A percentile compares a stretch with the other conserved stretches of the same genome.
Conservation (phyloP, 1,140 invertebrate genomes). For the Trichonephila clavata region DNA sequence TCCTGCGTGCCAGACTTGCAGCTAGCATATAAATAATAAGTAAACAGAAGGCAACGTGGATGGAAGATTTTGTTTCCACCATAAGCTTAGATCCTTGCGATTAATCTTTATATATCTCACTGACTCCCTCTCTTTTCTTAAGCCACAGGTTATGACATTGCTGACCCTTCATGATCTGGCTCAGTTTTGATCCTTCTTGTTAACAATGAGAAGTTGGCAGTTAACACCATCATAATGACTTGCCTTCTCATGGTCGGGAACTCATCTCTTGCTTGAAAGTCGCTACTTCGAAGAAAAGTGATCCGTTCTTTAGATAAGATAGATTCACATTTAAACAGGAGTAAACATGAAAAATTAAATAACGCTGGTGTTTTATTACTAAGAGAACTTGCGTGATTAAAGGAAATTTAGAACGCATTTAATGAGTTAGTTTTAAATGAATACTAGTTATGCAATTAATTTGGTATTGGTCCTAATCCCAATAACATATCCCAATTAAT, state of each 20-base stretch:
- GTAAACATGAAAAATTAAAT: background rate
- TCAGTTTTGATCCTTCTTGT: conserved; percentile 65
- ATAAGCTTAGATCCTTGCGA: background rate
- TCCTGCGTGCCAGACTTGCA: background rate
- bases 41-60: background rate
- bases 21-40: background rate
- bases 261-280: background rate
- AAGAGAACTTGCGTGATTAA: no score
- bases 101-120: conserved; percentile 57
- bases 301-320: background rate
- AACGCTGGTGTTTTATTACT: background rate
- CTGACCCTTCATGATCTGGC: conserved; percentile 45
- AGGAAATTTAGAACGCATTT: no score
- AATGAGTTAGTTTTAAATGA: no score
- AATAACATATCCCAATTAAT: no score
- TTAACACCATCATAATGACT: conserved; percentile 60
- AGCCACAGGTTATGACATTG: conserved; percentile 63
- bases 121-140: conserved; percentile 3
- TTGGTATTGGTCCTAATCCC: no score
- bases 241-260: background rate
- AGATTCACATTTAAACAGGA: background rate
- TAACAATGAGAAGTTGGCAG: conserved; percentile 61
- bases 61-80: conserved; percentile 16
- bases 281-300: background rate
- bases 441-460: no score